phyloP scores from a whole-genome alignment of 1,140 invertebrate genomes.

The Cephus cinctus region DNA sequence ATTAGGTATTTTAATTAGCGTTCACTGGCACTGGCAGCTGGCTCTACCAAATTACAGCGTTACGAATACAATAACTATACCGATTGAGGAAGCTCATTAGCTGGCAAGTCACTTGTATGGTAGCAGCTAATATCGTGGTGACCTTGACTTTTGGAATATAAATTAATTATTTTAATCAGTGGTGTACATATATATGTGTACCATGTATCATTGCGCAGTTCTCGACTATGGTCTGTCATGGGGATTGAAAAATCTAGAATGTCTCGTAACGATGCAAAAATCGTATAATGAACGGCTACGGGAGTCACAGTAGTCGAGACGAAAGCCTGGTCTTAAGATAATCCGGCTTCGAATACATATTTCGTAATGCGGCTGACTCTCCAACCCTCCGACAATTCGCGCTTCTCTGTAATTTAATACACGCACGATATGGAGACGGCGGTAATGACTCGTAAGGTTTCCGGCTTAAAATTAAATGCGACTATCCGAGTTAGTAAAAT shows the following conservation, averaged over 20 bases:
- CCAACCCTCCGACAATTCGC: constrained; percentile 8
- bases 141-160: too few species aligned
- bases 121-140: too few species aligned
- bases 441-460: constrained; percentile 54
- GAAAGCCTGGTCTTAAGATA: constrained; percentile 35
- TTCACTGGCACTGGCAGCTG: constrained; percentile 43
- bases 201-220: too few species aligned
- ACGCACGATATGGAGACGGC: constrained; percentile 48
- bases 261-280: too few species aligned
- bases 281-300: too few species aligned
- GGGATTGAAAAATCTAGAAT: too few species aligned
- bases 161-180: too few species aligned
- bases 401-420: constrained; percentile 50
- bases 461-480: constrained; percentile 57
- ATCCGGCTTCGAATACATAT: constrained; percentile 33
- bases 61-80: constrained; percentile 50
- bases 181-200: too few species aligned
- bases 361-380: constrained; percentile 21
- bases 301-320: too few species aligned
- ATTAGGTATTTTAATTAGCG: constrained; percentile 58
- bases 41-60: constrained; percentile 48
- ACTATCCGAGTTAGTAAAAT: constrained; percentile 57
- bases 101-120: too few species aligned
- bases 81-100: constrained; percentile 55
- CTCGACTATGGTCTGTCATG: too few species aligned